A percentile compares a stretch with the other conserved stretches of the same genome.
Conservation (phyloP, 2,888 invertebrate genomes). For the Yponomeuta sedellus region DNA sequence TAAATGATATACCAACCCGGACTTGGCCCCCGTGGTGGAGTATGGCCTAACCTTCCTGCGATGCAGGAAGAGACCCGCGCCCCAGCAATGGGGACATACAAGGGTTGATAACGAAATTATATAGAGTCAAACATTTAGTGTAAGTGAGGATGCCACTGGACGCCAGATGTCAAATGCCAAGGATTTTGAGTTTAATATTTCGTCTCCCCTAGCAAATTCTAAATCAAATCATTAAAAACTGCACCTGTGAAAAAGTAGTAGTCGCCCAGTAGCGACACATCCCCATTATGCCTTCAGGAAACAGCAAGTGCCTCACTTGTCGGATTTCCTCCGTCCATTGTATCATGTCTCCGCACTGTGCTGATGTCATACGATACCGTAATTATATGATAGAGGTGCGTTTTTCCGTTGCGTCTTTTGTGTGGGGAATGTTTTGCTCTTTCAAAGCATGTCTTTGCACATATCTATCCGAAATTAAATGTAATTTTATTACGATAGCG, state of each 20-base stretch:
- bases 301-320: constrained; percentile 12
- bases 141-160: no score
- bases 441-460: no score
- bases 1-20: no score
- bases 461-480: no score
- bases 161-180: no score
- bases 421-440: background rate
- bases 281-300: constrained; percentile 3
- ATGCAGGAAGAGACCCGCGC: no score
- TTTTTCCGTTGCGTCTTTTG: background rate
- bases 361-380: constrained; percentile 10
- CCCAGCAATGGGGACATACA: no score
- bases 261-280: background rate
- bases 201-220: background rate
- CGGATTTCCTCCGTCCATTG: constrained; percentile 6
- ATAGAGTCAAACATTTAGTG: no score
- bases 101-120: no score
- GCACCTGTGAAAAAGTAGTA: background rate
- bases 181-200: background rate
- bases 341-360: background rate
- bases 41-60: no score
- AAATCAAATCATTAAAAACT: background rate
- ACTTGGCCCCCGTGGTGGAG: no score
- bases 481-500: no score
- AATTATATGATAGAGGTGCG: constrained; percentile 5